Evolutionary conservation across 2,113 vertebrate species (phyloP).

Genomic region (Silurus asotus): DNA sequence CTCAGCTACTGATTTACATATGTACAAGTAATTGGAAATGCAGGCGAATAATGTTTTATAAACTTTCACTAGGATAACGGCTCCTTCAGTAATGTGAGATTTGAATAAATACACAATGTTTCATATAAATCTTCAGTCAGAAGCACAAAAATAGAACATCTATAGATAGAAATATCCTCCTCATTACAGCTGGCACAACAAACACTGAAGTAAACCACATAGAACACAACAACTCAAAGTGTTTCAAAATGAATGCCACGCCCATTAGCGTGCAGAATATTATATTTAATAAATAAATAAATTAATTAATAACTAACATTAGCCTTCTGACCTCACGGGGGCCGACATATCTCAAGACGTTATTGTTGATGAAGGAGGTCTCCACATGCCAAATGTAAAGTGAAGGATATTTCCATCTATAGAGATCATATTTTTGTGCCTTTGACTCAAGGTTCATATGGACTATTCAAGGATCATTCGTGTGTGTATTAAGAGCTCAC

Average conservation of each 20-base stretch:
- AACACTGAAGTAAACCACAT: conserved; percentile 59
- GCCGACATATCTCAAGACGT: too few relatives aligned
- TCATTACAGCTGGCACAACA: neutral
- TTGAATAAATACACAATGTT: neutral
- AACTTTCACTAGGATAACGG: too few relatives aligned
- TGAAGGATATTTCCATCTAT: too few relatives aligned
- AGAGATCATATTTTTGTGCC: too few relatives aligned
- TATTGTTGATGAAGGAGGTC: too few relatives aligned
- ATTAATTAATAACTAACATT: too few relatives aligned
- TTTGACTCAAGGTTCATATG: too few relatives aligned
- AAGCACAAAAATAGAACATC: neutral
- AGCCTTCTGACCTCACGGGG: too few relatives aligned
- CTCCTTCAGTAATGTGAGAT: neutral
- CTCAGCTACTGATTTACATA: neutral
- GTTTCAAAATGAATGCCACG: conserved; percentile 49
- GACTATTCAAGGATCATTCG: too few relatives aligned
- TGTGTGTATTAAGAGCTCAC: too few relatives aligned
- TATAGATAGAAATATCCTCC: neutral
- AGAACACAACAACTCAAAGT: conserved; percentile 47
- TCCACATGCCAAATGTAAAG: too few relatives aligned
- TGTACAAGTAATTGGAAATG: neutral
- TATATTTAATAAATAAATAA: neutral
- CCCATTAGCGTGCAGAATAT: conserved; percentile 50
- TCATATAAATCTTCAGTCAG: too few relatives aligned
- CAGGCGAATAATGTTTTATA: neutral